Percentiles rank a stretch among this genome's conserved stretches.
These are phyloP conservation scores for Oostethus manadensis DNA, from an alignment of 2,113 vertebrate genomes.

Conservation along the genomic window DNA sequence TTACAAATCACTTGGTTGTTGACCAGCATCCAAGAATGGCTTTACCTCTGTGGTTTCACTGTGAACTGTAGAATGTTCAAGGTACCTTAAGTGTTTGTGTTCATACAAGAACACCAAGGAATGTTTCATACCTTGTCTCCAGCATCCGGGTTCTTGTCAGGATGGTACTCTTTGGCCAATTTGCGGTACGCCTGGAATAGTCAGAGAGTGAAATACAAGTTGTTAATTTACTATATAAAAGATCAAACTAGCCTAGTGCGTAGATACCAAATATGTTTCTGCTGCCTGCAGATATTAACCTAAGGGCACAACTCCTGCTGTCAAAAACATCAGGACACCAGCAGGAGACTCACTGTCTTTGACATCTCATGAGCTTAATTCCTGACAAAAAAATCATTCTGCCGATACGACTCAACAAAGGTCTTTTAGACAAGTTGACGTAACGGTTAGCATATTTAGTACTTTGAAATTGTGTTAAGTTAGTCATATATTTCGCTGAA, in stretches of 20 bases:
- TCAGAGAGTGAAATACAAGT: slow-evolving; percentile 11
- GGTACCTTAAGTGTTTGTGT: neutral
- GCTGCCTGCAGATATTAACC: too few species aligned
- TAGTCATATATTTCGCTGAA: too few species aligned
- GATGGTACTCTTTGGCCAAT: slow-evolving; percentile 97
- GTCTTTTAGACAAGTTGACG: neutral
- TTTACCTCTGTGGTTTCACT: too few species aligned
- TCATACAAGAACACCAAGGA: neutral
- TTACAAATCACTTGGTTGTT: too few species aligned
- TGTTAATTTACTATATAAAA: neutral
- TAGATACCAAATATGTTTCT: slow-evolving; percentile 7
- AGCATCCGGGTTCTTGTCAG: slow-evolving; percentile 98
- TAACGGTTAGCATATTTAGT: neutral
- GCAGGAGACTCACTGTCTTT: slow-evolving; percentile 17
- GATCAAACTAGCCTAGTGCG: neutral
- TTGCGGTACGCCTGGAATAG: slow-evolving; percentile 89
- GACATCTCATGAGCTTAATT: slow-evolving; percentile 11
- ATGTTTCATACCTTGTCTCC: slow-evolving; percentile 88
- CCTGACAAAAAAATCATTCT: neutral
- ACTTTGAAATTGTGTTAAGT: neutral
- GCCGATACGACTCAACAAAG: neutral
- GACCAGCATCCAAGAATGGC: too few species aligned
- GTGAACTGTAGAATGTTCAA: neutral
- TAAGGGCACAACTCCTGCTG: slow-evolving; percentile 21
- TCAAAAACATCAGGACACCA: slow-evolving; percentile 44